Base-by-base conservation (phyloP, 1,140 invertebrate species). In the Tribolium castaneum region DNA sequence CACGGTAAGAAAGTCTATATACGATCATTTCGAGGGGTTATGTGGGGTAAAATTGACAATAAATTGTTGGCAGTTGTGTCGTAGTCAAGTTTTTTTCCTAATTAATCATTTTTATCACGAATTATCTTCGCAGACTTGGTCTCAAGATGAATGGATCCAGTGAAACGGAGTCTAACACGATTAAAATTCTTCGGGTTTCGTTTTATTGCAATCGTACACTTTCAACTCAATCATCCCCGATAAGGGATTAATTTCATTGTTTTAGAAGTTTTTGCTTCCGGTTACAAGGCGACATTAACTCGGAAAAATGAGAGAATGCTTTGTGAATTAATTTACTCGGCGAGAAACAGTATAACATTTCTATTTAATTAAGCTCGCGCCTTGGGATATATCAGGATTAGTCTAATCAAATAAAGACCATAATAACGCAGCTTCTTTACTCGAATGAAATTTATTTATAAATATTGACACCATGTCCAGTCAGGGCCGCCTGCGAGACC, bases 81-180 rank as follows among this genome's bases (percentile, higher is more conserved):
- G 13, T 66, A 66, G 59, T 35, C n/a, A 14, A 45, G 7, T 9
- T 59, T 59, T 66, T 66, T 66, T 66, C 7, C 14, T 66, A 66
- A 66, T 66, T 66, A 66, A 66, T 66, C 59, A 66, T 66, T 66
- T 66, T 66, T 66, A 66, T 66, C 59, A 14, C n/a, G 59, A 66
- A 35, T 66, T 66, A 66, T 66, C 59, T 35, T 34, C 59, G 30
- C 59, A 7, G 30, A n/a, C 13, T 30, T 59, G n/a, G 19, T 59
- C 59, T 39, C 13, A 35, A 35, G 59, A 66, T 35, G 59, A 66
- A 66, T 66, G 59, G 12, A 35, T 6, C 14, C 59, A 35, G 59
- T 35, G 59, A 35, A 35, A 66, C 12, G 59, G 9, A 66, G 10
- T 59, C 25, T 66, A 66, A 66, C 14, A 39, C 30, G 59, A 66